phyloP scores from a whole-genome alignment of 2,113 vertebrate genomes.

The Ceuthmochares aereus region DNA sequence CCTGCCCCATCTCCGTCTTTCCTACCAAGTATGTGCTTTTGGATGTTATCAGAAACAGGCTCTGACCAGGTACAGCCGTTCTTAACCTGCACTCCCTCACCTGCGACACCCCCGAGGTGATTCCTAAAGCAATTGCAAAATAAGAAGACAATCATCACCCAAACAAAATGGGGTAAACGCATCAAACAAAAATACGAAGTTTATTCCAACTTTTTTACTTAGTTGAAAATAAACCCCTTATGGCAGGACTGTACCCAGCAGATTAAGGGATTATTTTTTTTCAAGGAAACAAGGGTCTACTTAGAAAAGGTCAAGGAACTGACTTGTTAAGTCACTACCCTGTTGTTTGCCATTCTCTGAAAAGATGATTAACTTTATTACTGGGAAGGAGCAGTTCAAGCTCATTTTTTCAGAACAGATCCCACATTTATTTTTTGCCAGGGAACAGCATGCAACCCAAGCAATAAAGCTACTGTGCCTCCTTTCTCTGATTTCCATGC shows the following conservation, averaged over 20 bases:
- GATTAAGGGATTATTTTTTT: background rate
- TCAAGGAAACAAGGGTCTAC: background rate
- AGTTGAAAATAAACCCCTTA: background rate
- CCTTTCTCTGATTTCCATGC: background rate
- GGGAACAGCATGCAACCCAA: background rate
- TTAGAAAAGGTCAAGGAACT: background rate
- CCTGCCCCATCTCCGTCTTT: background rate
- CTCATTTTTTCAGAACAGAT: background rate
- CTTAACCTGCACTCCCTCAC: background rate
- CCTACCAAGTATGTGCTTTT: background rate
- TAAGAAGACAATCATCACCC: rapidly evolving
- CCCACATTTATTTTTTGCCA: background rate
- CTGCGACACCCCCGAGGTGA: rapidly evolving
- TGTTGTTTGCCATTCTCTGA: background rate
- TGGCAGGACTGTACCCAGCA: background rate
- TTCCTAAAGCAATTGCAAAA: background rate
- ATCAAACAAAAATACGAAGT: background rate
- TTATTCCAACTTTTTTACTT: background rate
- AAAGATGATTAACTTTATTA: background rate
- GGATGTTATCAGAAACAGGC: rapidly evolving
- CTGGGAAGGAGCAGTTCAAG: background rate
- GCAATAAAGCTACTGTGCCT: background rate
- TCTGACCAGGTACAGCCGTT: rapidly evolving
- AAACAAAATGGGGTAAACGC: background rate
- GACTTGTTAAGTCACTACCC: background rate